Evolutionary conservation across 2,113 vertebrate genomes (phyloP), one percentile per base, ranked within the genome.

Genomic region (Phainopepla nitens): DNA sequence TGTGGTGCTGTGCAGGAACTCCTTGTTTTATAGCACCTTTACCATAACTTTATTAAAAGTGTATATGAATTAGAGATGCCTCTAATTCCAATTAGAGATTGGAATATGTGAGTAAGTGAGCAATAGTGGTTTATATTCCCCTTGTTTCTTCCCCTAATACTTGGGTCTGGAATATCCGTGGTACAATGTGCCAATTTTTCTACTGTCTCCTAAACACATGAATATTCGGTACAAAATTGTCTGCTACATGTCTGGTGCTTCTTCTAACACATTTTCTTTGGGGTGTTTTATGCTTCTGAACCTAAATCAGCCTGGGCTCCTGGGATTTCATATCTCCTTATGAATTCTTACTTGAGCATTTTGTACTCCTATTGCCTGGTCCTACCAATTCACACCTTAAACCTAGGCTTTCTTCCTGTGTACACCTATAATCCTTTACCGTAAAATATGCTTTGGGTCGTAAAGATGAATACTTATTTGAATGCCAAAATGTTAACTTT

Each of bases 401-500:
- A 69, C 27, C 7, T 15, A 19, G 9, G 24, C 16, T 73, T 83
- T 61, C 33, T 27, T 83, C 39, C 23, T 33, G 64, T 35, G 8
- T 57, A 35, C 25, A 16, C 10, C 13, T 56, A 2, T 39, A 44
- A 58, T 70, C n/a, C 58, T 76, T 82, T 77, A 12, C 35, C 0
- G 1, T 62, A 28, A 24, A 58, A 82, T 45, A 12, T 39, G 28
- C 19, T 75, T 57, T n/a, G 22, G 11, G n/a, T 92, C 92, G 33
- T 36, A 58, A 78, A 89, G 49, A 45, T 49, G 15, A 83, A 47
- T 28, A 7, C 24, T 33, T 83, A 45, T 31, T 77, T 89, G n/a
- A 83, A 73, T 70, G 33, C 17, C 35, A 60, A 78, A 93, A 51
- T 57, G 36, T 65, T 81, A 83, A 10, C 68, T 90, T 88, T 78